Conservation (phyloP, 2,888 invertebrate genomes). For the Stenchaetothrips biformis region DNA sequence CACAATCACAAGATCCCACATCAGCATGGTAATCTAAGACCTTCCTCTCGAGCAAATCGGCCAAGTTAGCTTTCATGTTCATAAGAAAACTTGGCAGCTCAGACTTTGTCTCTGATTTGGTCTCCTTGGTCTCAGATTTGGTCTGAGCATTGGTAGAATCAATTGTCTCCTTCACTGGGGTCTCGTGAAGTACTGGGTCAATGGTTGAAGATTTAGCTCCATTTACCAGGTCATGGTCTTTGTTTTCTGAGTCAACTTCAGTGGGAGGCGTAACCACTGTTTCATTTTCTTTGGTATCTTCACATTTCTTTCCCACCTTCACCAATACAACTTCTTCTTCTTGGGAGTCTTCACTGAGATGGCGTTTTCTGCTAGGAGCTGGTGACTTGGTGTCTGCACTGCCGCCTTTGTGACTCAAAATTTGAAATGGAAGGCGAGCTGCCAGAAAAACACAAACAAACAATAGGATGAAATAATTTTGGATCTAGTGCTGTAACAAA, state of each 20-base stretch:
- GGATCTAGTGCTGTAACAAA: not conserved
- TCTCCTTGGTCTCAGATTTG: conserved; percentile 39
- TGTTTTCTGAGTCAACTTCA: conserved; percentile 43
- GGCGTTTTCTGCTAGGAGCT: not conserved
- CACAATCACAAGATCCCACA: conserved; percentile 29
- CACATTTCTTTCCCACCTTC: conserved; percentile 48
- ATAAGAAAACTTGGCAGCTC: not conserved
- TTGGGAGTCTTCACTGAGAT: not conserved
- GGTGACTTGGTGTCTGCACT: not conserved
- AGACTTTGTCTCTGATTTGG: conserved; percentile 14
- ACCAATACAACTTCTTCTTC: conserved; percentile 44
- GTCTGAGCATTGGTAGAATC: conserved; percentile 48
- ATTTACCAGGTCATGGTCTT: not conserved
- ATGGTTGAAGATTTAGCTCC: not conserved
- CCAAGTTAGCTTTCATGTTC: not conserved
- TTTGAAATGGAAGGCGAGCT: conserved; percentile 57
- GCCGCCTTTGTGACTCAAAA: conserved; percentile 47
- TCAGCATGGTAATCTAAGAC: conserved; percentile 37
- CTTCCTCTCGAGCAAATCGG: not conserved
- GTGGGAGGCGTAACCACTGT: conserved; percentile 29
- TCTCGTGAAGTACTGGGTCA: not conserved
- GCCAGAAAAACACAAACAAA: conserved; percentile 28
- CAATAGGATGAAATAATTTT: not conserved
- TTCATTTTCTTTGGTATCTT: conserved; percentile 45
- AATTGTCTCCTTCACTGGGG: conserved; percentile 38